phyloP scores from a whole-genome alignment of 92 coral and sea anemone genomes.

The Porites cylindrica region DNA sequence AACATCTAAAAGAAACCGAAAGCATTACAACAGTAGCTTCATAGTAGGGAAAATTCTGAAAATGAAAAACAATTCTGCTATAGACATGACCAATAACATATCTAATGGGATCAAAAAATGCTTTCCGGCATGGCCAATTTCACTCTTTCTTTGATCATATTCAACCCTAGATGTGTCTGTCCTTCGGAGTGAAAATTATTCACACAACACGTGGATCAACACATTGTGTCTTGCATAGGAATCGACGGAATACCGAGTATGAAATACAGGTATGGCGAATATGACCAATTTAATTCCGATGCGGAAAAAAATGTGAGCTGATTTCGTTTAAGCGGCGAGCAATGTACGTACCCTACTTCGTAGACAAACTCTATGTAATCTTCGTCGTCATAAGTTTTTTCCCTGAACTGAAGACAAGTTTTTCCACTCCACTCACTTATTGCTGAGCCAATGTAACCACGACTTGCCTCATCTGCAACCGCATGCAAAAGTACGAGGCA shows the following conservation, averaged over 20 bases:
- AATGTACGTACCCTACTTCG: slow-evolving; percentile 88
- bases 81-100: too few relatives aligned
- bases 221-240: too few relatives aligned
- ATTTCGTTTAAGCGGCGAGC: not conserved
- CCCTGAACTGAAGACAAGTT: slow-evolving; percentile 76
- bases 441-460: slow-evolving; percentile 67
- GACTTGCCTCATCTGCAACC: slow-evolving; percentile 32
- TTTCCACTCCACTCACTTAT: slow-evolving; percentile 79
- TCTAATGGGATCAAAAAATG: too few relatives aligned
- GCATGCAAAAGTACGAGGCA: slow-evolving; percentile 44
- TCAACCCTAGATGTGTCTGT: too few relatives aligned
- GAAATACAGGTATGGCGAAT: not conserved
- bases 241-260: too few relatives aligned
- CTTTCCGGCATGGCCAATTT: too few relatives aligned
- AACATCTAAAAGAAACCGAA: slow-evolving; percentile 68
- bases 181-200: too few relatives aligned
- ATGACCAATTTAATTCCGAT: not conserved
- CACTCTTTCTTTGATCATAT: too few relatives aligned
- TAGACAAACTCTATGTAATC: slow-evolving; percentile 90
- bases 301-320: not conserved
- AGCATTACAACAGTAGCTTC: not conserved
- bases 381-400: slow-evolving; percentile 55
- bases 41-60: too few relatives aligned
- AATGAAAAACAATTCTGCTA: too few relatives aligned
- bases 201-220: too few relatives aligned